Evolutionary conservation across 1,140 invertebrate species (phyloP), one percentile per base, ranked within the genome.

Genomic region (Cepaea nemoralis): DNA sequence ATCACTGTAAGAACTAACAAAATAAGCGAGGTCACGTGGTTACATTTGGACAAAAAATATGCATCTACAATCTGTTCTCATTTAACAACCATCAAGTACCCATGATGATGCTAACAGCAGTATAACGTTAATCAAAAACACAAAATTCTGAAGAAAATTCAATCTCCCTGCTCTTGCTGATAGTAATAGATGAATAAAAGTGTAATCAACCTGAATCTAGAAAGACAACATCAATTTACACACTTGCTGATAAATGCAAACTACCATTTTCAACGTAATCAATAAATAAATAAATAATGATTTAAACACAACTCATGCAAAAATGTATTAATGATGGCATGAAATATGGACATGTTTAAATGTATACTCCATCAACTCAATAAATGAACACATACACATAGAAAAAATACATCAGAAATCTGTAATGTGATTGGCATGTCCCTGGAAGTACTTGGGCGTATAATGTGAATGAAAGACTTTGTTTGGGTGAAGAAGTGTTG

Each of bases 381-480:
- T 8, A 33, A 33, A 3, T 12, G 40, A 39, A 40, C 16, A 45
- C 14, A 24, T n/a, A 71, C 22, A 39, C 40, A n/a, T 71, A 45
- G 31, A 71, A 40, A 45, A 27, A 71, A 71, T 39, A 45, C 24
- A 71, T 40, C 63, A 39, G 37, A 37, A 77, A 63, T 12, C 66
- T 63, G 31, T 77, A 16, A 45, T 77, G 48, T 45, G 33, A 59
- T 35, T 77, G 75, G 75, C 77, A 69, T 78, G 66, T 67, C 77
- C 77, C 63, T 78, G 77, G 77, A 78, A 78, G 77, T 67, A 69
- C 48, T 55, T 66, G 59, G 77, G 50, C 35, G 31, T 77, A 77
- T 59, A 1, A 39, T 78, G 77, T 78, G 59, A 78, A 78, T 78
- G 77, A 78, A 78, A 78, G 77, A 78, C 77, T 78, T 78, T 78